A percentile compares a stretch with the other conserved stretches of the same genome.
Evolutionary conservation across 1,140 invertebrate genomes (phyloP).

Genomic region (Aphis gossypii): DNA sequence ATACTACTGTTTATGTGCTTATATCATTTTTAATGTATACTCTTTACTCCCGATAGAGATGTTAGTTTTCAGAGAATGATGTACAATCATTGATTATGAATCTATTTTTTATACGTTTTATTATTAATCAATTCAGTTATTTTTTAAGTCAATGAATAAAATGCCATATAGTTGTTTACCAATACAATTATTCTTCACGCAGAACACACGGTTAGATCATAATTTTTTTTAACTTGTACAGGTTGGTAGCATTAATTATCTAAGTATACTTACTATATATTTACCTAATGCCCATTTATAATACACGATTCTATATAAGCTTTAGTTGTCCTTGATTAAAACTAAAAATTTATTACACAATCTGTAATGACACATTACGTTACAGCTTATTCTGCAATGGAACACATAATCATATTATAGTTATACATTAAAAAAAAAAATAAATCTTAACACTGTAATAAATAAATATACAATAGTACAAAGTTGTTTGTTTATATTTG

Average conservation of each 20-base stretch:
- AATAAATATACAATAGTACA: background rate
- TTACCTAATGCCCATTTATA: background rate
- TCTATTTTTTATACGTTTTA: background rate
- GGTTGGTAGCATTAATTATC: background rate
- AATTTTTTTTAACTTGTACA: background rate
- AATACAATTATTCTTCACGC: background rate
- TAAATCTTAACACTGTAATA: background rate
- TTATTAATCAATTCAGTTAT: constrained; percentile 8
- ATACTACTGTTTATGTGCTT: background rate
- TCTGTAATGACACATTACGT: constrained; percentile 13
- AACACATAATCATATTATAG: background rate
- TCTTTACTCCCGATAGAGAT: background rate
- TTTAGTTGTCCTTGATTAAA: constrained; percentile 27
- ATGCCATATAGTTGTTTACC: background rate
- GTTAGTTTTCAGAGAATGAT: background rate
- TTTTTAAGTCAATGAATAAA: background rate
- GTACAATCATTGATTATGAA: background rate
- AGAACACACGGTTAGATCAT: background rate
- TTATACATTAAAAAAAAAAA: background rate
- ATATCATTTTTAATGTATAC: background rate
- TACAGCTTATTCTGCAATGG: background rate
- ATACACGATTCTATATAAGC: background rate
- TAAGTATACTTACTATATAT: background rate
- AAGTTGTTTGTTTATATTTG: background rate
- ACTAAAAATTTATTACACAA: background rate